Evolutionary conservation across 2,113 vertebrate species (phyloP).

Genomic region (Anarhynchus alexandrinus): DNA sequence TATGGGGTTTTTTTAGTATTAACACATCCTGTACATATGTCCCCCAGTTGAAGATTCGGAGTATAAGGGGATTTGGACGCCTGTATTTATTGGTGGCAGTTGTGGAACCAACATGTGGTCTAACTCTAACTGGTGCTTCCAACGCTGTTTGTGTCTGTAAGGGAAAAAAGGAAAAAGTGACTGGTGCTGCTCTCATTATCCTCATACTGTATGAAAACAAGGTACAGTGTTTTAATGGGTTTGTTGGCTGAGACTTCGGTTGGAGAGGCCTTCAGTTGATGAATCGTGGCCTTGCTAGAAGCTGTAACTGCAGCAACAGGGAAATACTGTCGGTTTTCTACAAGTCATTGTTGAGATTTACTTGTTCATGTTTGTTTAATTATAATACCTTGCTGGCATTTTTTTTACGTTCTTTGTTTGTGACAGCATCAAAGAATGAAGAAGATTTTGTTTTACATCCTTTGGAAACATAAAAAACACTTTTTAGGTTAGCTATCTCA

Average conservation of each 20-base stretch:
- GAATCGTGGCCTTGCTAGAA: conserved; percentile 37
- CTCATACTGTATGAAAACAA: neutral
- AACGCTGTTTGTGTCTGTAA: neutral
- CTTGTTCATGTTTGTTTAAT: conserved; percentile 17
- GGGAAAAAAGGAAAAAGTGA: neutral
- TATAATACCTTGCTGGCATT: conserved; percentile 9
- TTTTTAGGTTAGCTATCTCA: neutral
- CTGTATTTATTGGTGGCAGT: conserved; percentile 3
- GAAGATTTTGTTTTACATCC: neutral
- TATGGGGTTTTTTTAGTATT: neutral
- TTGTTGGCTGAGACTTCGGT: neutral
- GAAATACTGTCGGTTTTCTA: conserved; percentile 18
- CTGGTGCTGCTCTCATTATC: neutral
- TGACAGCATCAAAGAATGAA: neutral
- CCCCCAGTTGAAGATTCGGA: neutral
- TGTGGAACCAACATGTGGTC: conserved; percentile 30
- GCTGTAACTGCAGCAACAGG: conserved; percentile 37
- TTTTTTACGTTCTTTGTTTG: neutral
- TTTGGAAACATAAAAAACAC: neutral
- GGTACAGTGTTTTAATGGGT: neutral
- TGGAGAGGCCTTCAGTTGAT: conserved; percentile 2
- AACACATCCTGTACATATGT: conserved; percentile 13
- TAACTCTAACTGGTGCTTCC: neutral
- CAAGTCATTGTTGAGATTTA: conserved; percentile 13
- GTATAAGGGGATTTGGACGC: neutral